phyloP scores from a whole-genome alignment of 2,888 invertebrate species.

The Trisateles emortualis region DNA sequence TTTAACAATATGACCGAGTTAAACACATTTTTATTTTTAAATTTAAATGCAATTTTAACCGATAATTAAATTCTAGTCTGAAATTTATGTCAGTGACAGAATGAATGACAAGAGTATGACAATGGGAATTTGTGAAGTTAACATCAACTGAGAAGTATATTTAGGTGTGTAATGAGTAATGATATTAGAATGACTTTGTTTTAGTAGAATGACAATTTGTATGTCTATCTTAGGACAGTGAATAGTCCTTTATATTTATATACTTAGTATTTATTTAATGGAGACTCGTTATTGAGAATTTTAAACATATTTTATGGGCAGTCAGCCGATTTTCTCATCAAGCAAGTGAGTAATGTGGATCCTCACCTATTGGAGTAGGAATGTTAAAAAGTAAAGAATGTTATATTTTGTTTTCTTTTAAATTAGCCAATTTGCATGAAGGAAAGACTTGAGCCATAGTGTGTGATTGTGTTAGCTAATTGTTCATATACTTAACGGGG shows the following conservation, averaged over 20 bases:
- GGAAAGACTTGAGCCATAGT: slow-evolving; percentile 27
- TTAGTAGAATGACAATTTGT: slow-evolving; percentile 22
- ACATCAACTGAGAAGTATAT: slow-evolving; percentile 23
- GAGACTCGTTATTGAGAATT: slow-evolving; percentile 36
- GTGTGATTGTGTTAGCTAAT: slow-evolving; percentile 37
- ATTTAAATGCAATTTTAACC: slow-evolving; percentile 52
- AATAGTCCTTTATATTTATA: slow-evolving; percentile 25
- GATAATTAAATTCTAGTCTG: slow-evolving; percentile 72
- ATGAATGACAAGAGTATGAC: slow-evolving; percentile 57
- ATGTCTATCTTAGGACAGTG: slow-evolving; percentile 10
- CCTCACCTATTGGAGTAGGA: slow-evolving; percentile 29
- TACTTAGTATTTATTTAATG: slow-evolving; percentile 46
- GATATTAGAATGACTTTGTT: slow-evolving; percentile 11
- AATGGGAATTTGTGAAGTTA: slow-evolving; percentile 24
- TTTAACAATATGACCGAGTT: slow-evolving; percentile 56
- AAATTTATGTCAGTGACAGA: slow-evolving; percentile 66
- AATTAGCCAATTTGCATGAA: slow-evolving; percentile 29
- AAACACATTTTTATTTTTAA: slow-evolving; percentile 46
- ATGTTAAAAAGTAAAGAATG: slow-evolving; percentile 21
- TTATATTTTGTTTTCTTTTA: slow-evolving; percentile 23
- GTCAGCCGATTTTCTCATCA: slow-evolving; percentile 19
- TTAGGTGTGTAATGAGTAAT: slow-evolving; percentile 14
- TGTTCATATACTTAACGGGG: slow-evolving; percentile 27
- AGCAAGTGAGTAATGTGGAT: slow-evolving; percentile 28
- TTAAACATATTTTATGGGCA: slow-evolving; percentile 26